Evolutionary conservation across 2,797 vertebrate genomes (phyloP), one percentile per base, ranked within the genome.

Genomic region (Trichosurus vulpecula): DNA sequence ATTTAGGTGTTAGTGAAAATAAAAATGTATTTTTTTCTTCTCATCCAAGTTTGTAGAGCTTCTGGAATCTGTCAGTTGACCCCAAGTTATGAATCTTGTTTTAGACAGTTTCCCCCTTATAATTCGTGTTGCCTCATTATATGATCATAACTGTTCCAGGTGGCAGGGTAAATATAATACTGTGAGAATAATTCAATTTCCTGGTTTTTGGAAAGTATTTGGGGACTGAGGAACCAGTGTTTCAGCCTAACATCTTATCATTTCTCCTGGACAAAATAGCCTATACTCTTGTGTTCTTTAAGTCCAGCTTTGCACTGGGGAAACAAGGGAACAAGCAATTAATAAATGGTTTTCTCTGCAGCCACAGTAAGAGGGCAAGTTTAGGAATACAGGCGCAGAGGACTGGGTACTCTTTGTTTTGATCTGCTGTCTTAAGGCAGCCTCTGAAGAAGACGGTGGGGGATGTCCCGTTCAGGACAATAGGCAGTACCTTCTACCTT

Each of bases 191-290:
- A 8, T 0, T 14, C 4, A 6, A n/a, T 29, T 81, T 52, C 16
- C 61, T 0, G 3, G 13, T 58, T 90, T 90, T 54, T 47, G 52
- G 52, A 5, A 27, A 56, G 12, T 6, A 31, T 31, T 0, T 11
- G 29, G 51, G 19, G 0, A n/a, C 22, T 3, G 52, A 30, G 57
- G 57, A 12, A 89, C 6, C 47, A 61, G 16, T 0, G 11, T 41
- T 52, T 35, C 56, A 52, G 5, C 0, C n/a, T 9, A 19, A 6
- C 0, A 2, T 35, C 52, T 58, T 3, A 2, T 2, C 0, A 0
- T 9, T 0, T 10, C 58, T 58, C 56, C 16, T 2, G 14, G 6
- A 74, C 61, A n/a, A 74, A 22, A 54, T 19, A 57, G 90, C n/a
- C 27, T 19, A 4, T 22, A 35, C 0, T 57, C 47, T 13, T 31